phyloP scores from a whole-genome alignment of 2,113 vertebrate genomes.

The Notothenia rossii region DNA sequence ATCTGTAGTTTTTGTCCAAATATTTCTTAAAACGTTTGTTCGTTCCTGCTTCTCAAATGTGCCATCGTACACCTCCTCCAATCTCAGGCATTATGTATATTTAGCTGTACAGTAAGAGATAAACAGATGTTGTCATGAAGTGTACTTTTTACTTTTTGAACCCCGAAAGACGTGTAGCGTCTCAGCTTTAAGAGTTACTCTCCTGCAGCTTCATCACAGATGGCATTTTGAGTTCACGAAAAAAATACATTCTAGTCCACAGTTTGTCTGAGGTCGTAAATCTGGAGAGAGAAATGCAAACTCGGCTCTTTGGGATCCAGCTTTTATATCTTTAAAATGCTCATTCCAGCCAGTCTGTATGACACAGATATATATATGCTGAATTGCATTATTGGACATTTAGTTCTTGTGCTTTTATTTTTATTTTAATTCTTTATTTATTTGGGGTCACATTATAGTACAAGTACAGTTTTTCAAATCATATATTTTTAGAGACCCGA shows the following conservation, averaged over 20 bases:
- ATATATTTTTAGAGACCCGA: no score
- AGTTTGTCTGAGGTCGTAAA: slow-evolving; percentile 26
- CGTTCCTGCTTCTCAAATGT: no score
- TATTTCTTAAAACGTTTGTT: no score
- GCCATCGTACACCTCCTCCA: no score
- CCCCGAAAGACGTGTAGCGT: background rate
- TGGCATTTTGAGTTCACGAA: slow-evolving; percentile 43
- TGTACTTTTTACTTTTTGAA: slow-evolving; percentile 1
- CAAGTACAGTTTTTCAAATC: no score
- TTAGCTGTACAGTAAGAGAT: background rate
- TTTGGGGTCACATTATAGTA: no score
- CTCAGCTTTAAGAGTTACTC: slow-evolving; percentile 9
- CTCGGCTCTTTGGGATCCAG: slow-evolving; percentile 14
- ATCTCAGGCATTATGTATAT: no score
- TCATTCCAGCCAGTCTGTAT: background rate
- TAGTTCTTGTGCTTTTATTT: no score
- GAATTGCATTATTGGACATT: no score
- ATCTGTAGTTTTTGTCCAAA: no score
- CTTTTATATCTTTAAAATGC: background rate
- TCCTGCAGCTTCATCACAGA: slow-evolving; percentile 29
- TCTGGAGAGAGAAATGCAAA: slow-evolving; percentile 22
- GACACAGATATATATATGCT: no score
- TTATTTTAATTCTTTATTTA: no score
- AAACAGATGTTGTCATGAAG: background rate
- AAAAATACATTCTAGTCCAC: slow-evolving; percentile 3